phyloP scores from a whole-genome alignment of 2,797 vertebrate genomes.

The Scolopax bukidnonensis region DNA sequence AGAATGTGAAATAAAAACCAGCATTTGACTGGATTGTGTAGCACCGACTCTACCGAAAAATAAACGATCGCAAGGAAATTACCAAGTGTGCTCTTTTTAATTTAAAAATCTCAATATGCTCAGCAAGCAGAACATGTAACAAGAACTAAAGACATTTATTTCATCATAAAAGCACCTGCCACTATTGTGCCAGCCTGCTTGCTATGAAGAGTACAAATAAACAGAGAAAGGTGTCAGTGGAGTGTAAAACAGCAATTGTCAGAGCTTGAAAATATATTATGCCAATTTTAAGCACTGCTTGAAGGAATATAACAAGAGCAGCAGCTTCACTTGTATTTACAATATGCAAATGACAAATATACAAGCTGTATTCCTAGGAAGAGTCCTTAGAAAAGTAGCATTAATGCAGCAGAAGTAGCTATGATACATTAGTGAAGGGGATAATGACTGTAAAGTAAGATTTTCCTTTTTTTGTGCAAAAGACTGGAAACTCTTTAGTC shows the following conservation, averaged over 20 bases:
- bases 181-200: background rate
- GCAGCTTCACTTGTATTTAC: background rate
- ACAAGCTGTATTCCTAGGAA: background rate
- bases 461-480: background rate
- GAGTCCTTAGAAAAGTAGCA: background rate
- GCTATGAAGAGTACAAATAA: background rate
- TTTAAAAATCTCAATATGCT: constrained; percentile 8
- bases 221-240: constrained; percentile 1
- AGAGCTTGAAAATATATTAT: background rate
- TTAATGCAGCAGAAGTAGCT: background rate
- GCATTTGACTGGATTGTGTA: background rate
- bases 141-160: constrained; percentile 28
- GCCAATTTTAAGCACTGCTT: background rate
- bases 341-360: background rate
- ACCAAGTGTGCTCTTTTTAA: background rate
- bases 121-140: constrained; percentile 18
- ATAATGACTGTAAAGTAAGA: background rate
- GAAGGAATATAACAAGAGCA: background rate
- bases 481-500: background rate
- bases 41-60: background rate
- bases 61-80: background rate
- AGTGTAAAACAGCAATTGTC: constrained; percentile 17
- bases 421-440: background rate
- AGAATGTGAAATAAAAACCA: background rate
- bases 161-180: constrained; percentile 22